Base-by-base conservation (phyloP, 2,888 invertebrate genomes). In the Lithosia quadra region DNA sequence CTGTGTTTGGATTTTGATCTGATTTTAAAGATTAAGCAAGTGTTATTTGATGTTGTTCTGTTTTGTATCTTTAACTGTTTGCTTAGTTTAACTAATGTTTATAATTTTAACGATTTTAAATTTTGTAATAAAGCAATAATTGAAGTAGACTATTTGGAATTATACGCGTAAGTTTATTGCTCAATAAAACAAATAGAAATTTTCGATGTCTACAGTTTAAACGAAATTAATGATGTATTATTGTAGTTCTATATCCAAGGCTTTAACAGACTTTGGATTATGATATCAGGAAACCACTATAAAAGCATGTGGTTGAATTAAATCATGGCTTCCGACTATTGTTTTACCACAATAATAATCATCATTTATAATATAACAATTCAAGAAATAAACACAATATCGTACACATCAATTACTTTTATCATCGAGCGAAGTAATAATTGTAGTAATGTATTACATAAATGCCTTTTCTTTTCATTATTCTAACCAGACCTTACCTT, bases 181-280 rank as follows among this genome's bases (percentile, higher is more conserved):
- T n/a, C n/a, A 49, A 18, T 49, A n/a, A n/a, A n/a, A n/a, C 0
- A 8, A 49, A 49, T 8, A 1, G 0, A 34, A 34, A 10, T 34
- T 8, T 1, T 7, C 0, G 3, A 18, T 1, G 18, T 43, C 18
- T 43, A 49, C n/a, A 49, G n/a, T 39, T 4, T 5, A 39, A 3
- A n/a, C n/a, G 69, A 71, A 69, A 53, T 58, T 65, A 70, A 69
- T 68, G 66, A 73, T 79, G 71, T 28, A 28, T 28, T 81, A 70
- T 84, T 82, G 80, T 82, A 84, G 81, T 81, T 81, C 76, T 49
- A 49, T 9, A 9, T n/a, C 75, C 86, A 81, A 76, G 81, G 81
- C 80, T 86, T 85, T 83, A 84, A 81, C 81, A 80, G 84, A 82
- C 88, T 85, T 90, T 87, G 85, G 74, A 74, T 72, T 80, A 71